These are phyloP conservation scores for Heliornis fulica DNA, from an alignment of 2,113 vertebrate genomes.

Conservation along the genomic window DNA sequence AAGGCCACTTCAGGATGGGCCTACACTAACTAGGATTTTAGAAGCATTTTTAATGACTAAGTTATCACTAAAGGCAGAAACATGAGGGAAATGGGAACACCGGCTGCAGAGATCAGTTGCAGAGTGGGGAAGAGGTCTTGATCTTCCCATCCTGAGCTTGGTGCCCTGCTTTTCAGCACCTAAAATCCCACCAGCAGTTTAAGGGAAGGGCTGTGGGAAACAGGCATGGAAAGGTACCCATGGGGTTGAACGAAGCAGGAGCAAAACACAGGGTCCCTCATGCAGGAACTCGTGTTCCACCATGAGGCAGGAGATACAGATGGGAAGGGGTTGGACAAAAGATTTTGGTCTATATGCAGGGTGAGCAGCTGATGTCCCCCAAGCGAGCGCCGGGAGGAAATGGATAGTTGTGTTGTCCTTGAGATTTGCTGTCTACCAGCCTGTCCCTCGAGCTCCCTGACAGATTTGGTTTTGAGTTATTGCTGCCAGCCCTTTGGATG, in stretches of 20 bases:
- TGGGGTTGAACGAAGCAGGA: background rate
- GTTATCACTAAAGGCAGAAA: background rate
- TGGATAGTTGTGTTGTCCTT: background rate
- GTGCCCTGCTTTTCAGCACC: rapidly evolving
- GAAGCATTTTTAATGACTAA: background rate
- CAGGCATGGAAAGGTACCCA: rapidly evolving
- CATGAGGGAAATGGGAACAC: background rate
- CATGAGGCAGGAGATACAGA: rapidly evolving
- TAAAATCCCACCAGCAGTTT: background rate
- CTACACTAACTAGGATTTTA: background rate
- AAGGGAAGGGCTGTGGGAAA: background rate
- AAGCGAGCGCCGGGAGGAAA: rapidly evolving
- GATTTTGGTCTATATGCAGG: background rate
- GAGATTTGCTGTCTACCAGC: background rate
- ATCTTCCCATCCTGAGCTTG: background rate
- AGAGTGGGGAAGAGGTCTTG: background rate
- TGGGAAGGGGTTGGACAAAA: background rate
- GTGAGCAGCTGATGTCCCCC: background rate
- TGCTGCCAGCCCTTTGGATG: background rate
- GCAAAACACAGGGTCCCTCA: background rate
- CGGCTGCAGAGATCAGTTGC: background rate
- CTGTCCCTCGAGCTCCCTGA: background rate
- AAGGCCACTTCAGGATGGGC: background rate
- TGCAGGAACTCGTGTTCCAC: background rate
- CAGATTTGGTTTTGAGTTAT: background rate